These are phyloP conservation scores for Branchellion lobata DNA, from an alignment of 2,888 invertebrate genomes.

Conservation along the genomic window DNA sequence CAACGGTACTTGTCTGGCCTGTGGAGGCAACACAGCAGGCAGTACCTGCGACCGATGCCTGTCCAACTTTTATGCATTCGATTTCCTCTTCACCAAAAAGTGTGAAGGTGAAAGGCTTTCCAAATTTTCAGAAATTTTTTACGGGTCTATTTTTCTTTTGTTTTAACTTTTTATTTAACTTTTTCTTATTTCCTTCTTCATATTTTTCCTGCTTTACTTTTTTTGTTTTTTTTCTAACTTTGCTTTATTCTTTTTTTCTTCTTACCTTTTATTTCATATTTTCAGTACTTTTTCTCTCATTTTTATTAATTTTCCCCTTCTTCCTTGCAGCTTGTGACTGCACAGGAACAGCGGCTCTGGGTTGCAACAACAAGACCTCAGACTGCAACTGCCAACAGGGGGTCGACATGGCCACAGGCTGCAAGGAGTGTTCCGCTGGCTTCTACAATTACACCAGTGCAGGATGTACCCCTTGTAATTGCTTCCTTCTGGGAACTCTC, in stretches of 20 bases:
- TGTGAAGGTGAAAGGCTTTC: constrained; percentile 49
- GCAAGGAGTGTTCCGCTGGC: constrained; percentile 51
- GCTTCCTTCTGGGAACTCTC: constrained; percentile 33
- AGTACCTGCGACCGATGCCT: constrained; percentile 80
- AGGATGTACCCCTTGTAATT: constrained; percentile 54
- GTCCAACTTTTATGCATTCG: constrained; percentile 85
- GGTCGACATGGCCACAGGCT: constrained; percentile 50
- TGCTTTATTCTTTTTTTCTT: no score
- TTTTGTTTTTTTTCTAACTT: no score
- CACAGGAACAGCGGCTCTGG: constrained; percentile 48
- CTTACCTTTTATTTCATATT: no score
- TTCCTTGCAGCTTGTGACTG: constrained; percentile 43
- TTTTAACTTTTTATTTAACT: not conserved
- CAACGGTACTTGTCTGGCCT: constrained; percentile 73
- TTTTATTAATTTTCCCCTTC: no score
- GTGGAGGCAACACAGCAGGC: constrained; percentile 79
- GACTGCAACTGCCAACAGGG: constrained; percentile 54
- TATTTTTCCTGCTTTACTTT: no score
- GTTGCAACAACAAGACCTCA: constrained; percentile 53
- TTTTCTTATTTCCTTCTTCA: no score
- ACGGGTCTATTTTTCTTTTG: not conserved
- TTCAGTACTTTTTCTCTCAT: no score
- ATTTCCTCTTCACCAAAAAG: constrained; percentile 48
- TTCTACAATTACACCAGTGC: constrained; percentile 52
- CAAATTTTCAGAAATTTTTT: not conserved